Percentiles rank a stretch among this genome's conserved stretches.
phyloP scores from a whole-genome alignment of 2,797 vertebrate species.

The Hemitrygon akajei region DNA sequence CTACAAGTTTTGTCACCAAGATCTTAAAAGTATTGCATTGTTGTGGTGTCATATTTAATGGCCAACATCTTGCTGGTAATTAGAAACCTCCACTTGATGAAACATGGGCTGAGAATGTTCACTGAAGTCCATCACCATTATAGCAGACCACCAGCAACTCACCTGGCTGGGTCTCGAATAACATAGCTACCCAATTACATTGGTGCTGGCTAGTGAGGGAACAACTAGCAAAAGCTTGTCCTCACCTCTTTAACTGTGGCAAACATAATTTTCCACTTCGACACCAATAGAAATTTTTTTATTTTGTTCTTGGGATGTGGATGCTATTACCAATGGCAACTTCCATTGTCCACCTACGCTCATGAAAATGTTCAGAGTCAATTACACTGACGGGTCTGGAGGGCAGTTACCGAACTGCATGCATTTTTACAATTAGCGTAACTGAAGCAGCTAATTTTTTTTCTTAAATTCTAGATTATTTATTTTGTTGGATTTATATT shows the following conservation, averaged over 20 bases:
- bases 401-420: too few relatives aligned
- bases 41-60: not conserved
- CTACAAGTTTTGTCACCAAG: not conserved
- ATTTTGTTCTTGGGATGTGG: too few relatives aligned
- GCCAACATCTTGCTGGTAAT: not conserved
- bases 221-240: not conserved
- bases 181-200: not conserved
- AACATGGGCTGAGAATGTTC: too few relatives aligned
- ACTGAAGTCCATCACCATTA: not conserved
- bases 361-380: too few relatives aligned
- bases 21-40: not conserved
- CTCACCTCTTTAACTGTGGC: not conserved
- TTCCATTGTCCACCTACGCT: too few relatives aligned
- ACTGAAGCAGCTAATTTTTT: too few relatives aligned
- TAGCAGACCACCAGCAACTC: not conserved
- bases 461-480: too few relatives aligned
- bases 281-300: not conserved
- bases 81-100: not conserved
- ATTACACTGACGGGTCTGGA: too few relatives aligned
- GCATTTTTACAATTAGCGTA: too few relatives aligned
- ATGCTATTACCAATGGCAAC: too few relatives aligned
- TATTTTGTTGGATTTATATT: too few relatives aligned
- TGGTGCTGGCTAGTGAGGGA: not conserved
- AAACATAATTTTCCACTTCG: not conserved
- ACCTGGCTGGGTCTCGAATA: not conserved